A percentile compares a stretch with the other conserved stretches of the same genome.
Conservation (phyloP, 1,140 invertebrate genomes). For the Trissolcus basalis region DNA sequence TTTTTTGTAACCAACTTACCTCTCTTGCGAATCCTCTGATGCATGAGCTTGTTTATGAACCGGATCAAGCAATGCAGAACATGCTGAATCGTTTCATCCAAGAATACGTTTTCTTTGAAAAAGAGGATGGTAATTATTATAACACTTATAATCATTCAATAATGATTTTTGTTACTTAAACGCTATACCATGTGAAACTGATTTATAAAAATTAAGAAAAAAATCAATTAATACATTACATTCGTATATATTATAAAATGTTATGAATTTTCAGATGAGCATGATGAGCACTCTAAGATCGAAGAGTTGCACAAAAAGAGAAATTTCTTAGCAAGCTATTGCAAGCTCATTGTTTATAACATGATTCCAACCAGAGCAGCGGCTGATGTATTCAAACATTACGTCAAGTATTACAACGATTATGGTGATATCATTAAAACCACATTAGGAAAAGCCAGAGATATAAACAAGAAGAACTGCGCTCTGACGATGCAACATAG, state of each 20-base stretch:
- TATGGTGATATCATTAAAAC: slow-evolving; percentile 99
- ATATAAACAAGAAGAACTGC: slow-evolving; percentile 98
- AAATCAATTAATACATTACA: too few relatives aligned
- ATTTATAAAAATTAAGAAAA: too few relatives aligned
- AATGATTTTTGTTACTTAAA: too few relatives aligned
- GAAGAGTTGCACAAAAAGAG: slow-evolving; percentile 97
- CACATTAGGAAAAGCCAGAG: slow-evolving; percentile 95
- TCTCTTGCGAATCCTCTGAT: slow-evolving; percentile 79
- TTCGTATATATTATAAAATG: too few relatives aligned
- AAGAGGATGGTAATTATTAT: slow-evolving; percentile 82
- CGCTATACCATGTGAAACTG: too few relatives aligned
- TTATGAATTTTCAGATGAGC: slow-evolving; percentile 78
- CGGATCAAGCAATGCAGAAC: slow-evolving; percentile 86
- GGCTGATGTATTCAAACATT: slow-evolving; percentile 97
- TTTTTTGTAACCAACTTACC: slow-evolving; percentile 92
- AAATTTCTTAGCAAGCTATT: slow-evolving; percentile 97
- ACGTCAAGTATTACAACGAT: slow-evolving; percentile 98
- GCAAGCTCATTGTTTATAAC: slow-evolving; percentile 98
- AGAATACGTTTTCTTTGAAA: slow-evolving; percentile 93
- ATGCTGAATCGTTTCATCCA: slow-evolving; percentile 94
- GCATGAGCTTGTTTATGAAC: slow-evolving; percentile 87
- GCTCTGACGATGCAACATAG: slow-evolving; percentile 95
- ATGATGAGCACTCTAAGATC: slow-evolving; percentile 95
- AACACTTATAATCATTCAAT: neutral
- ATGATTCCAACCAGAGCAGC: slow-evolving; percentile 94